phyloP scores from a whole-genome alignment of 2,113 vertebrate genomes.

The Pachyramphus minor region DNA sequence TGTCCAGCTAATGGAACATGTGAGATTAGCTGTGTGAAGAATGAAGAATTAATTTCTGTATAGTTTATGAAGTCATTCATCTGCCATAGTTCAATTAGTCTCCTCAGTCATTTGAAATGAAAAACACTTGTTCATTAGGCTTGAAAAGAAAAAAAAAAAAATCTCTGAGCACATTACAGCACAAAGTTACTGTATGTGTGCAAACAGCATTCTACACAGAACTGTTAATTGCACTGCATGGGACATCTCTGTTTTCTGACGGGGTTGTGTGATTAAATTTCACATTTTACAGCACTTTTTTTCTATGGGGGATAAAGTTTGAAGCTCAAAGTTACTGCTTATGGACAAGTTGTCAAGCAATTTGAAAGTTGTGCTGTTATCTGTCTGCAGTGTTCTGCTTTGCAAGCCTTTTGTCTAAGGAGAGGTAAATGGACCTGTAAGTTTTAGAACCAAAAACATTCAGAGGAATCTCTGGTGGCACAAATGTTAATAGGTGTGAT shows the following conservation, averaged over 20 bases:
- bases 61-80: constrained; percentile 27
- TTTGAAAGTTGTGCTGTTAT: not conserved
- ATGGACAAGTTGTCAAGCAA: not conserved
- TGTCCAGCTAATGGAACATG: not conserved
- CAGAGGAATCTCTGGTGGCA: not conserved
- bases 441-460: not conserved
- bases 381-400: not conserved
- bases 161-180: constrained; percentile 14
- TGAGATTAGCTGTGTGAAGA: not conserved
- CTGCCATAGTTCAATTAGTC: constrained; percentile 46
- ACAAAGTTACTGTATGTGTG: not conserved
- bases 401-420: not conserved
- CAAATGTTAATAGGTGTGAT: not conserved
- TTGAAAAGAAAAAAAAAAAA: constrained; percentile 11
- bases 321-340: not conserved
- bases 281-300: not conserved
- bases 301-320: not conserved
- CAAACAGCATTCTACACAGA: not conserved
- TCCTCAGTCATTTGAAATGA: constrained; percentile 45
- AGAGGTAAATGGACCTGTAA: not conserved
- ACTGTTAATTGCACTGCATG: not conserved
- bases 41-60: constrained; percentile 47
- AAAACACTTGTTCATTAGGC: constrained; percentile 47
- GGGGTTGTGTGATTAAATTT: not conserved
- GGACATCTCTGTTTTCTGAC: not conserved